Conservation (phyloP, 2,797 vertebrate species). For the Cygnus olor region DNA sequence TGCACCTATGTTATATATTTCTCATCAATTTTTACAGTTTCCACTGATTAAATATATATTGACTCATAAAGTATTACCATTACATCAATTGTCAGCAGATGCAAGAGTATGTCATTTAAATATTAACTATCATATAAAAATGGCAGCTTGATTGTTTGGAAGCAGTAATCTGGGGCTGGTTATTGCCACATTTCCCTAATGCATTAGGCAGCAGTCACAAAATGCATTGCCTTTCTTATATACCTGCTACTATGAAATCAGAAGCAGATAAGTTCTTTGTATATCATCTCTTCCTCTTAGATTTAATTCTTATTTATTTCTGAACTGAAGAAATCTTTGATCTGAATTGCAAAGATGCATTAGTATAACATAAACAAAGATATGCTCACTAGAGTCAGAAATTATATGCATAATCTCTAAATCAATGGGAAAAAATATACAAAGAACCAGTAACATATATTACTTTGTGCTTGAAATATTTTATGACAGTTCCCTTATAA, state of each 20-base stretch:
- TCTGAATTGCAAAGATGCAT: constrained; percentile 63
- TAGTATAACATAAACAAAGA: constrained; percentile 55
- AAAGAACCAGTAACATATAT: constrained; percentile 38
- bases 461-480: constrained; percentile 49
- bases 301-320: constrained; percentile 62
- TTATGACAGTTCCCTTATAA: constrained; percentile 31
- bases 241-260: constrained; percentile 31
- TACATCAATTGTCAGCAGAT: constrained; percentile 91
- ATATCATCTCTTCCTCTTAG: constrained; percentile 64
- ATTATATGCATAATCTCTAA: constrained; percentile 61
- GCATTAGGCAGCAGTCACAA: constrained; percentile 66
- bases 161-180: constrained; percentile 83
- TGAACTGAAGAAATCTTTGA: constrained; percentile 41
- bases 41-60: constrained; percentile 91
- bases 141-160: constrained; percentile 92
- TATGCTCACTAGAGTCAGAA: constrained; percentile 56
- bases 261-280: constrained; percentile 49
- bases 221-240: constrained; percentile 49
- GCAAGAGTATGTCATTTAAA: constrained; percentile 90
- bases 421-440: constrained; percentile 44
- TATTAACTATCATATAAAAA: constrained; percentile 95
- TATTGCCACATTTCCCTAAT: constrained; percentile 77
- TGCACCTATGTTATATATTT: constrained; percentile 79
- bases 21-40: constrained; percentile 92
- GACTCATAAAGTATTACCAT: constrained; percentile 91